Evolutionary conservation across 2,888 invertebrate genomes (phyloP), one percentile per base, ranked within the genome.

Genomic region (Salpingus planirostris): DNA sequence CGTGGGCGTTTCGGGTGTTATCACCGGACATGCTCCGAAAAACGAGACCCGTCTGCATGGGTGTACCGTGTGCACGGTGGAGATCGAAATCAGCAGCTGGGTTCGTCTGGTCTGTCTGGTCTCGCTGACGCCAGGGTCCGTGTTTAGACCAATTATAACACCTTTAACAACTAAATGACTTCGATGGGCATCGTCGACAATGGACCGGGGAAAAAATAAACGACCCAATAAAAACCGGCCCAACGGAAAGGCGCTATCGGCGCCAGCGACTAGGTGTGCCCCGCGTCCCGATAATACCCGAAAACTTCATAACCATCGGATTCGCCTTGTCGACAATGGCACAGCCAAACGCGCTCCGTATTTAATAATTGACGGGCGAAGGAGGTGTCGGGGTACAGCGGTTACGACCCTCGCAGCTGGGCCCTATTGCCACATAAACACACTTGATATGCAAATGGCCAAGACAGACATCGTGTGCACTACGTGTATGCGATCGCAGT

Each of bases 111-210:
- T 27, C 35, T 46, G 60, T 60, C 63, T 62, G 60, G 65, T 46
- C 65, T 55, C 44, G 46, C 54, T 60, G 65, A 63, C 65, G 65
- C 65, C 65, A 64, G 59, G 47, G 51, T 49, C 52, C 56, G 46
- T 64, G 63, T 62, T 60, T 54, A 58, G 60, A 59, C 65, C 65
- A 65, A 65, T 64, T 65, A 65, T 65, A 65, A 64, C 65, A 64
- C 64, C 62, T 64, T 54, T 57, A 56, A 62, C 59, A 59, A 59
- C 57, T 54, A 59, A 60, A 62, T 60, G 60, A 59, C 57, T 57
- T 46, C 57, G 59, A 60, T 60, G 59, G 57, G 57, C 62, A 59
- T 57, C 55, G 52, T 46, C 46, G 57, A 54, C 56, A 54, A 56
- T 44, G 36, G 36, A 15, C 26, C 31, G 25, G 38, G 36, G 36